Percentiles rank a stretch among this genome's conserved stretches.
Conservation (phyloP, 2,797 vertebrate genomes). For the Odontamblyopus lacepedii region DNA sequence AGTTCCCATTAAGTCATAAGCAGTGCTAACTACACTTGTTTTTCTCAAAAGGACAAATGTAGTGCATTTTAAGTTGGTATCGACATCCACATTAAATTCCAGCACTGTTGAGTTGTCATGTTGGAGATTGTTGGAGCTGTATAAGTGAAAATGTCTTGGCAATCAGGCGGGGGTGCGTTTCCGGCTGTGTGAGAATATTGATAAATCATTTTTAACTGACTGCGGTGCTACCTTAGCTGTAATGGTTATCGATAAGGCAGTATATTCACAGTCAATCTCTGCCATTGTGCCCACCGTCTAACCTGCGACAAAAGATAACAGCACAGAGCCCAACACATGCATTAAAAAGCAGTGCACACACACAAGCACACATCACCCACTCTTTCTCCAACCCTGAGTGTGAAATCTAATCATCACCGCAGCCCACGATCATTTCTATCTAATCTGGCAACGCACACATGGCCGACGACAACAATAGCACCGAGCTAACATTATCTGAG, state of each 20-base stretch:
- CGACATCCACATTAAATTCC: not conserved
- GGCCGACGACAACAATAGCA: slow-evolving; percentile 50
- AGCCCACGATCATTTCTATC: slow-evolving; percentile 64
- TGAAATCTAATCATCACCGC: slow-evolving; percentile 69
- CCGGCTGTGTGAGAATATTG: slow-evolving; percentile 55
- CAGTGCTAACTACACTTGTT: not conserved
- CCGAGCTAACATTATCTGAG: slow-evolving; percentile 30
- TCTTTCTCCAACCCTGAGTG: slow-evolving; percentile 54
- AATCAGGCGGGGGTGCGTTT: slow-evolving; percentile 53
- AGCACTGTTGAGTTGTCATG: slow-evolving; percentile 48
- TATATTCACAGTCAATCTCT: slow-evolving; percentile 66
- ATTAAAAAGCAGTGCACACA: slow-evolving; percentile 34
- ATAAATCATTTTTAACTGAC: slow-evolving; percentile 77
- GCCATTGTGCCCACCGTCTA: slow-evolving; percentile 53
- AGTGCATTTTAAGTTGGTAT: not conserved
- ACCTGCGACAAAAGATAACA: slow-evolving; percentile 36
- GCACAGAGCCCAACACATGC: slow-evolving; percentile 37
- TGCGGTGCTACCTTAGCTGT: slow-evolving; percentile 63
- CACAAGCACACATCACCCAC: slow-evolving; percentile 21
- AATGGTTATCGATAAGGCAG: slow-evolving; percentile 70
- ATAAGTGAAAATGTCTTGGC: slow-evolving; percentile 40
- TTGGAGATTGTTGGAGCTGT: slow-evolving; percentile 46
- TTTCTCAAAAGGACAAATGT: not conserved
- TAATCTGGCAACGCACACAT: slow-evolving; percentile 57
- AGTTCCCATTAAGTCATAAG: not conserved